Evolutionary conservation across 2,113 vertebrate genomes (phyloP), one percentile per base, ranked within the genome.

Genomic region (Spea multiplicata): DNA sequence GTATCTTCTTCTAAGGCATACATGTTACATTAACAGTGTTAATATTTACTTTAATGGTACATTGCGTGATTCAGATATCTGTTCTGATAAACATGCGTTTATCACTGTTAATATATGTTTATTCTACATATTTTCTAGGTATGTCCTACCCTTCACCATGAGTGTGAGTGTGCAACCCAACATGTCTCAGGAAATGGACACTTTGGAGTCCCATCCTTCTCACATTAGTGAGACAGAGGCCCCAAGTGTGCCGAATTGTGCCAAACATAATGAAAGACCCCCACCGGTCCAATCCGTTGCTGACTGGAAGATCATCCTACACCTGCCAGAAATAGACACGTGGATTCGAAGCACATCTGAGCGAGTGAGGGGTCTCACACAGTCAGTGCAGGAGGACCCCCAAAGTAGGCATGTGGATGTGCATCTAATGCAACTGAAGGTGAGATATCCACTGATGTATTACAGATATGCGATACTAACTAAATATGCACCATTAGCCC

Each of bases 271-370:
- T 47, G 91, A 93, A 78, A 98, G 96, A 57, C 96, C 95, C 0
- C 97, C 97, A 3, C 96, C 97, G 0, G 87, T 99, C 0, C 96
- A 99, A 84, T 94, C 96, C 0, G 96, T 93, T 3, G 97, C 97
- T 0, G 96, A 99, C 83, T 99, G 97, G 97, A 98, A 98, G 90
- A 97, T 98, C 57, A 94, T 99, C 66, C 94, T 99, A 14, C 96
- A 98, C 84, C 87, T 99, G 68, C 97, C 97, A 0, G 96, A 99
- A 85, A 98, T 98, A 45, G 96, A 99, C 88, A 97, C 92, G 8
- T 99, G 97, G 97, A 94, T 99, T 77, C 91, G 96, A 59, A 84
- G 90, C 84, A 96, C 96, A 0, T 92, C 94, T 0, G 94, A 95
- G 52, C 85, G 97, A 53, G 97, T 99, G 66, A 91, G 96, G 0